Evolutionary conservation across 2,888 invertebrate species (phyloP).

Genomic region (Choreutis nemorana): DNA sequence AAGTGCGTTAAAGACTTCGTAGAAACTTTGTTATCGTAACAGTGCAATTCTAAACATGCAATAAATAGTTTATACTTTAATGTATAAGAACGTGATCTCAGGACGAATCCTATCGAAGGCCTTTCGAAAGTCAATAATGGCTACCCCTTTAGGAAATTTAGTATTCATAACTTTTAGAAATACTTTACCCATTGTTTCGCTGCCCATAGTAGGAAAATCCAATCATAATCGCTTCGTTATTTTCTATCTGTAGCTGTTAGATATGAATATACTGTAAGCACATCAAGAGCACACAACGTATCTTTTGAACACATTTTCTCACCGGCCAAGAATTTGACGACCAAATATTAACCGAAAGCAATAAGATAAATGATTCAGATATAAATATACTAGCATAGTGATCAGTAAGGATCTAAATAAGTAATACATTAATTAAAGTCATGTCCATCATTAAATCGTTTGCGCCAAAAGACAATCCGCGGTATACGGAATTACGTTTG

Average conservation of each 20-base stretch:
- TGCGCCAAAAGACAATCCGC: too few species aligned
- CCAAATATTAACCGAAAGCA: constrained; percentile 42
- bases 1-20: constrained; percentile 42
- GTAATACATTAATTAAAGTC: too few species aligned
- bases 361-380: constrained; percentile 28
- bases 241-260: constrained; percentile 45
- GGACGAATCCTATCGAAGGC: constrained; percentile 55
- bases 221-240: constrained; percentile 34
- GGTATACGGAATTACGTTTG: too few species aligned
- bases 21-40: constrained; percentile 42
- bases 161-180: constrained; percentile 40
- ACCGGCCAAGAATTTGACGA: constrained; percentile 51
- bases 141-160: constrained; percentile 43
- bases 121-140: constrained; percentile 46
- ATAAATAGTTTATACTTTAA: constrained; percentile 63
- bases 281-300: constrained; percentile 46
- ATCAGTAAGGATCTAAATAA: too few species aligned
- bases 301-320: constrained; percentile 44
- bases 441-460: too few species aligned
- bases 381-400: too few species aligned
- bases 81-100: constrained; percentile 63
- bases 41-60: constrained; percentile 62
- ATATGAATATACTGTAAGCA: constrained; percentile 29
- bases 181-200: constrained; percentile 51
- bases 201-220: constrained; percentile 41